Evolutionary conservation across 2,888 invertebrate genomes (phyloP).

Genomic region (Anoncus sp.): DNA sequence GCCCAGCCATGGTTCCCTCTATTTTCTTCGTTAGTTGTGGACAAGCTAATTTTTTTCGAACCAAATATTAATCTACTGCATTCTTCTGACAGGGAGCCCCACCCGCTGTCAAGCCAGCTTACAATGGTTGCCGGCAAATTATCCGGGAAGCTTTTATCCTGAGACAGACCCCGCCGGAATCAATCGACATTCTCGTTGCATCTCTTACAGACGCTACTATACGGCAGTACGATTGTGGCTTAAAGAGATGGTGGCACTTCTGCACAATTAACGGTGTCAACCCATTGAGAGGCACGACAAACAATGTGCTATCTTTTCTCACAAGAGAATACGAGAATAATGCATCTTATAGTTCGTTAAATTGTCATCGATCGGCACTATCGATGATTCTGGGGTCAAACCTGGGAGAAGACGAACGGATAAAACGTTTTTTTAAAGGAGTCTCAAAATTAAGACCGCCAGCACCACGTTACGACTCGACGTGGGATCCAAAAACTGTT

Average conservation of each 20-base stretch:
- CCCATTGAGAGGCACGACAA: not conserved
- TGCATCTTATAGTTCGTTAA: too few relatives aligned
- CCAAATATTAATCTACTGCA: slow-evolving; percentile 62
- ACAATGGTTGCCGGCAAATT: slow-evolving; percentile 18
- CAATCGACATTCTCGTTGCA: slow-evolving; percentile 1
- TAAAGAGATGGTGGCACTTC: slow-evolving; percentile 28
- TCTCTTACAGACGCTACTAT: slow-evolving; percentile 13
- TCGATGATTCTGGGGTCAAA: too few relatives aligned
- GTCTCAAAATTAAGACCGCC: too few relatives aligned
- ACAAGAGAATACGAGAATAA: slow-evolving; percentile 12
- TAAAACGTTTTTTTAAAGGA: too few relatives aligned
- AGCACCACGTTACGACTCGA: too few relatives aligned
- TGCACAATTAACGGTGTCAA: not conserved
- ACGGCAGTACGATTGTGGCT: slow-evolving; percentile 19
- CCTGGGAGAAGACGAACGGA: too few relatives aligned
- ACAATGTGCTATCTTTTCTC: not conserved
- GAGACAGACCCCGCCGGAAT: slow-evolving; percentile 7
- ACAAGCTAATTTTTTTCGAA: slow-evolving; percentile 27
- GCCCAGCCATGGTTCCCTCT: slow-evolving; percentile 42
- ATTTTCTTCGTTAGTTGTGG: slow-evolving; percentile 26
- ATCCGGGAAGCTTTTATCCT: slow-evolving; percentile 14
- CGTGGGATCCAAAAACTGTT: too few relatives aligned
- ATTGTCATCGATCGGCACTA: too few relatives aligned
- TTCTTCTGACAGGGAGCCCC: slow-evolving; percentile 63
- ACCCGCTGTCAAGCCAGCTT: slow-evolving; percentile 60